Evolutionary conservation across 2,888 invertebrate species (phyloP), one percentile per base, ranked within the genome.

Genomic region (Girardia tigrina): DNA sequence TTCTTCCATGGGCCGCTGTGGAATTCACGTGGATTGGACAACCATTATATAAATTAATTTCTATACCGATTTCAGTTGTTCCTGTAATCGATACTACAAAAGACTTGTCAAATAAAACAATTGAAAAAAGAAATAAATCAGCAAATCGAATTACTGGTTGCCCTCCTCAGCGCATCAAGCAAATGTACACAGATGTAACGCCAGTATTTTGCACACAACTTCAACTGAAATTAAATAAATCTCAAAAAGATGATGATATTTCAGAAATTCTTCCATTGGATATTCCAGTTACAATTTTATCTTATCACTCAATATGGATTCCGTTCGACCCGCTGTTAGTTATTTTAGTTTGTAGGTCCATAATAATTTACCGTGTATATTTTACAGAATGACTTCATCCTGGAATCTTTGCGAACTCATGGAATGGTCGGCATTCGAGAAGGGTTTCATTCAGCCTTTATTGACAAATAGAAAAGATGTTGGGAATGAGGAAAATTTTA

Each of bases 1-100:
- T 71, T n/a, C 69, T 74, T 27, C 74, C 74, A 4, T 69, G 23
- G 42, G 74, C 74, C 26, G 74, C 74, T 26, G 27, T 74, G n/a
- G 42, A 74, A 42, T 69, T 74, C 23, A 6, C 74, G n/a, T 73
- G 56, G 56, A 23, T 56, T 2, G 56, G 56, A 8, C 6, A 4
- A 12, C 56, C 56, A 20, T 56, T 56, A 56, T 56, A 56, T 56
- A 56, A 56, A 56, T n/a, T 56, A 56, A 56, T 56, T 16, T 56
- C 56, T 20, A 23, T 56, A 20, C 56, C 56, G 23, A 56, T 56
- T 56, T 56, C 56, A 12, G n/a, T 56, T 8, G n/a, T 23, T 2
- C 4, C 2, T 4, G 23, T 20, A 20, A n/a, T 4, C 4, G 56
- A 56, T 4, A 56, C 4, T 2, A 8, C 16, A 12, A 12, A 4